These are phyloP conservation scores for Timema podura DNA, from an alignment of 2,888 invertebrate species.

Conservation along the genomic window DNA sequence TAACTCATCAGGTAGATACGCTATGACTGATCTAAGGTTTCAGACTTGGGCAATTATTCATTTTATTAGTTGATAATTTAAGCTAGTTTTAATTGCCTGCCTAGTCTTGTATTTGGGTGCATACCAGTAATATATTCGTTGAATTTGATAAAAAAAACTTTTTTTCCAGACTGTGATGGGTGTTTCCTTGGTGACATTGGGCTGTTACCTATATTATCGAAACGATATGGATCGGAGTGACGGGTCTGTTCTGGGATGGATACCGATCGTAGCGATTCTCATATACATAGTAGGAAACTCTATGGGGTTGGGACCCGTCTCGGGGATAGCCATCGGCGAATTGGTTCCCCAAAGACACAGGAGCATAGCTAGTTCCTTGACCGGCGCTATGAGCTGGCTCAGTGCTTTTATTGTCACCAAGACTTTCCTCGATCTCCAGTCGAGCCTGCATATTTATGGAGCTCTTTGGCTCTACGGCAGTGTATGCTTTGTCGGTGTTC, in stretches of 20 bases:
- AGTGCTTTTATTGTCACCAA: slow-evolving; percentile 42
- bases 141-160: slow-evolving; percentile 26
- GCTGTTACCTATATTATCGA: slow-evolving; percentile 36
- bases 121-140: background rate
- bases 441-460: slow-evolving; percentile 34
- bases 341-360: slow-evolving; percentile 43
- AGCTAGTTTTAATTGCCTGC: too few species aligned
- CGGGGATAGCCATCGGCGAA: slow-evolving; percentile 44
- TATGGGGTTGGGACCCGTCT: slow-evolving; percentile 43
- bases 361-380: slow-evolving; percentile 44
- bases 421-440: slow-evolving; percentile 37
- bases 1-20: too few species aligned
- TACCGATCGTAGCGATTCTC: slow-evolving; percentile 41
- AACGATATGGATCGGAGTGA: slow-evolving; percentile 26
- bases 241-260: slow-evolving; percentile 35
- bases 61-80: too few species aligned
- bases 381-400: slow-evolving; percentile 44
- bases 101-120: too few species aligned
- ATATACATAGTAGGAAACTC: slow-evolving; percentile 42
- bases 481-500: slow-evolving; percentile 42
- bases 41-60: too few species aligned
- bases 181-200: slow-evolving; percentile 35
- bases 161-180: slow-evolving; percentile 41
- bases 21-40: too few species aligned
- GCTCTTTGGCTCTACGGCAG: slow-evolving; percentile 44